A percentile compares a stretch with the other conserved stretches of the same genome.
Evolutionary conservation across 2,797 vertebrate genomes (phyloP).

Genomic region (Dipus sagitta): DNA sequence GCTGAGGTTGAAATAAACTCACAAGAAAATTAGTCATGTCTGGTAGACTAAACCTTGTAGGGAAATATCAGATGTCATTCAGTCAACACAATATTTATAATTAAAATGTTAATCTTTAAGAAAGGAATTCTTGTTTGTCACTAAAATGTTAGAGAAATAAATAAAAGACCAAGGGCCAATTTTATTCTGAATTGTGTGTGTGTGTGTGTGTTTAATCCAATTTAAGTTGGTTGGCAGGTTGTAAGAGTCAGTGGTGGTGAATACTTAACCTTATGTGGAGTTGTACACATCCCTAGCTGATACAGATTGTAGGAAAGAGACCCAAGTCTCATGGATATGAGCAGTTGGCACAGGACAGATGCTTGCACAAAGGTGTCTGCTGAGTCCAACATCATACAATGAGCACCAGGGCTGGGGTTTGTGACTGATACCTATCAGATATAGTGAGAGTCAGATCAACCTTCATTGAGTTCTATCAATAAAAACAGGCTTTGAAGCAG

Average conservation of each 20-base stretch:
- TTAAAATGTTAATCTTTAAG: slow-evolving; percentile 42
- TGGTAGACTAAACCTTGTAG: slow-evolving; percentile 34
- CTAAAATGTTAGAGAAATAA: slow-evolving; percentile 37
- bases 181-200: slow-evolving; percentile 19
- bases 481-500: not conserved
- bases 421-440: not conserved
- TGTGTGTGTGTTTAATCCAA: not conserved
- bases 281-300: not conserved
- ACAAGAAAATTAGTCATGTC: slow-evolving; percentile 27
- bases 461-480: not conserved
- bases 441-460: not conserved
- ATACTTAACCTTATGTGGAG: not conserved
- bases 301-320: not conserved
- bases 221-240: not conserved
- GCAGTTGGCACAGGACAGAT: not conserved
- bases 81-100: slow-evolving; percentile 52
- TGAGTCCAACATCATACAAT: rapidly evolving
- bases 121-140: not conserved
- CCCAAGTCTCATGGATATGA: not conserved
- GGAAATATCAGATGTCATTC: not conserved
- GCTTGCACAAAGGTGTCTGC: not conserved
- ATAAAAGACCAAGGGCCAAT: not conserved
- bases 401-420: not conserved
- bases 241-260: not conserved
- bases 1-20: slow-evolving; percentile 35